phyloP scores from a whole-genome alignment of 2,113 vertebrate genomes.

The Indri indri region DNA sequence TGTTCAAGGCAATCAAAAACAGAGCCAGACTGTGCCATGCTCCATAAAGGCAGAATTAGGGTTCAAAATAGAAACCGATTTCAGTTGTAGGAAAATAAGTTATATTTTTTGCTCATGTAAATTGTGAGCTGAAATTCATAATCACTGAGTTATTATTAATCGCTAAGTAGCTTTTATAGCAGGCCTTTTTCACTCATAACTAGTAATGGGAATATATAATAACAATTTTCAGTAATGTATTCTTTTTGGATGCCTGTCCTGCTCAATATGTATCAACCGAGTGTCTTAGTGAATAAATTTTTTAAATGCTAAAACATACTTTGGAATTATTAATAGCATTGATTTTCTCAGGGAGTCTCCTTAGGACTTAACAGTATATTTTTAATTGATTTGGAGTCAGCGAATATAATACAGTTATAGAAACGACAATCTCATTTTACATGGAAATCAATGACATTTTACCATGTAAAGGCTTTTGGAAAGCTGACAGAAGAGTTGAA shows the following conservation, averaged over 20 bases:
- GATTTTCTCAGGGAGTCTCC: slow-evolving; percentile 46
- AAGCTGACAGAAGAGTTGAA: slow-evolving; percentile 66
- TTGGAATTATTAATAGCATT: slow-evolving; percentile 55
- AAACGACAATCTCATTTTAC: slow-evolving; percentile 65
- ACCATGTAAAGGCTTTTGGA: slow-evolving; percentile 60
- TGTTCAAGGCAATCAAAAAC: neutral
- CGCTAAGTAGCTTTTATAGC: too few relatives aligned
- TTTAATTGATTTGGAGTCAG: slow-evolving; percentile 70
- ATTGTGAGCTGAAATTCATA: too few relatives aligned
- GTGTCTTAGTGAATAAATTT: slow-evolving; percentile 55
- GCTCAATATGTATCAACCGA: slow-evolving; percentile 33
- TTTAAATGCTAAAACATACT: slow-evolving; percentile 60
- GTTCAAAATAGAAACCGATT: too few relatives aligned
- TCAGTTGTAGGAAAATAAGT: too few relatives aligned
- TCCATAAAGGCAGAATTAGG: too few relatives aligned
- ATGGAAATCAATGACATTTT: slow-evolving; percentile 72
- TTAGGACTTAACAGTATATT: slow-evolving; percentile 33
- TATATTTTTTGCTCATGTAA: too few relatives aligned
- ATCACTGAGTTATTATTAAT: too few relatives aligned
- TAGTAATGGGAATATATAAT: neutral
- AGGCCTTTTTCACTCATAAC: too few relatives aligned
- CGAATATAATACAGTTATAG: slow-evolving; percentile 61
- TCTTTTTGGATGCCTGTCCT: slow-evolving; percentile 29
- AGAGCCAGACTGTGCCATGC: too few relatives aligned
- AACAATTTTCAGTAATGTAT: neutral